Base-by-base conservation (phyloP, 2,888 invertebrate genomes). In the Petrolisthes manimaculis region DNA sequence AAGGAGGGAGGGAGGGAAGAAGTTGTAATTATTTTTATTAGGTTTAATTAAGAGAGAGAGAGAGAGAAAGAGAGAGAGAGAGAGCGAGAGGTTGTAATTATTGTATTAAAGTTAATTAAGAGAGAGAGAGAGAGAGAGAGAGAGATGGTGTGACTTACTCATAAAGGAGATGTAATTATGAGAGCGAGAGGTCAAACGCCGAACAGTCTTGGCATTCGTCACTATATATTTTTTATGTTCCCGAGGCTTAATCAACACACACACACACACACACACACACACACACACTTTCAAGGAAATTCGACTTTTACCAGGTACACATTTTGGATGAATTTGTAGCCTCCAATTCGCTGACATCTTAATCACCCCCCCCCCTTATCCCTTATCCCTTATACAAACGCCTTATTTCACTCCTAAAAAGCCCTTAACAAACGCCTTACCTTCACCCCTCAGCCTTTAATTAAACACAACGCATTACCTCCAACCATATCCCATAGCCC, bases 121-220 rank as follows among this genome's bases (percentile, higher is more conserved):
- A 80, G 80, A 80, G 80, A 56, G 80, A 56, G 56, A 80, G 80
- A 56, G 56, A 80, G 80, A 56, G 56, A 56, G 80, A 56, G 56
- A n/a, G 80, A 37, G 56, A 56, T 55, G 53, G 77, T 9, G 51
- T 12, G 51, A 51, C 51, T 9, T 8, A 77, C 37, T 12, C 12
- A 77, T 14, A 77, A n/a, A 37, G 37, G 14, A 53, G 71, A 54
- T 14, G 51, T 37, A n/a, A 14, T 77, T 77, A 21, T 12, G 9
- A 21, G 24, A 24, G 56, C 8, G 21, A 56, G 24, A 3, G 8
- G 21, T 56, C 14, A 77, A 37, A n/a, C 12, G 12, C 0, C 4
- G 77, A 77, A 37, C 14, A 4, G 4, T 14, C 5, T 12, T 77
- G 37, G 77, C n/a, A 14, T 24, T 5, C 9, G 18, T 75, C 24